Evolutionary conservation across 2,113 vertebrate genomes (phyloP).

Genomic region (Crocuta crocuta): DNA sequence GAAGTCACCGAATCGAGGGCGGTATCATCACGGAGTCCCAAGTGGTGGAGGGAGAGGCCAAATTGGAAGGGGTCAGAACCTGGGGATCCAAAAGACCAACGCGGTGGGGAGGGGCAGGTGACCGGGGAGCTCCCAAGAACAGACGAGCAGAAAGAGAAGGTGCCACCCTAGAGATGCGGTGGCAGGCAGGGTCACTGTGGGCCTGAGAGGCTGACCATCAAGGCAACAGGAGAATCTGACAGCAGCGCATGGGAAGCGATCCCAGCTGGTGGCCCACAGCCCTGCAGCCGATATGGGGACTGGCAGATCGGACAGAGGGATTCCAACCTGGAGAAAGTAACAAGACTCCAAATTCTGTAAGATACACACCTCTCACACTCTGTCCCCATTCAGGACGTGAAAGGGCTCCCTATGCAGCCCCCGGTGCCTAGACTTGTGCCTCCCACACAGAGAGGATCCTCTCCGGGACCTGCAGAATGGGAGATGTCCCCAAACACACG

Average conservation of each 20-base stretch:
- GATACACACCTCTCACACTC: neutral
- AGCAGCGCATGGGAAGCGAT: neutral
- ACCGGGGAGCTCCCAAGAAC: too few relatives aligned
- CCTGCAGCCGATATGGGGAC: neutral
- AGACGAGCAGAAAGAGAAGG: neutral
- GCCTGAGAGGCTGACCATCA: too few relatives aligned
- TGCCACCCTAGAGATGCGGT: neutral
- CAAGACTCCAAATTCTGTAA: neutral
- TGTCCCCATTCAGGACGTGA: neutral
- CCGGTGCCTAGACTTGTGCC: neutral
- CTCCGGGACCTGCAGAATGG: neutral
- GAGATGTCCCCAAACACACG: neutral
- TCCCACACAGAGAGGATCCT: neutral
- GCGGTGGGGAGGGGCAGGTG: neutral
- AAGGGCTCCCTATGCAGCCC: too few relatives aligned
- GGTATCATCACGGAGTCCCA: neutral
- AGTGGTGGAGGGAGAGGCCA: neutral
- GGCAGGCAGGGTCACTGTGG: accelerated
- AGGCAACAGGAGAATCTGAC: neutral
- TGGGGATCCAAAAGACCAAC: neutral
- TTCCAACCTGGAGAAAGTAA: neutral
- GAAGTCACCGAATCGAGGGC: neutral
- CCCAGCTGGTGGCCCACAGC: neutral
- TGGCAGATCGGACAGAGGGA: neutral
- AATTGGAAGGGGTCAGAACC: neutral